Percentiles rank a stretch among this genome's conserved stretches.
These are phyloP conservation scores for Athene cunicularia DNA, from an alignment of 2,113 vertebrate species.

Conservation along the genomic window DNA sequence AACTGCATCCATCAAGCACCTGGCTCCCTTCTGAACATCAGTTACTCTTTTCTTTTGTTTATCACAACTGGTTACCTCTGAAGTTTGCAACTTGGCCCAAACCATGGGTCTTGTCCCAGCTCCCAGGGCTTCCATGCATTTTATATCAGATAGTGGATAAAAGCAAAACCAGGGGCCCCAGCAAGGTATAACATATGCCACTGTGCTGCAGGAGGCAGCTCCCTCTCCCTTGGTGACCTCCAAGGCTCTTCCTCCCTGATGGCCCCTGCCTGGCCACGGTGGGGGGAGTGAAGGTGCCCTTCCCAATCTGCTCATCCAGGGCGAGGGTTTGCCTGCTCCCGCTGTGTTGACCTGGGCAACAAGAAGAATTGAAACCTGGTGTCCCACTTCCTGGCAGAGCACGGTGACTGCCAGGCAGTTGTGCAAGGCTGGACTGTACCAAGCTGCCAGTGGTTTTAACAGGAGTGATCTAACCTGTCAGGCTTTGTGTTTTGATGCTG, in stretches of 20 bases:
- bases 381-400: not conserved
- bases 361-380: not conserved
- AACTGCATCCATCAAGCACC: not conserved
- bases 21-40: not conserved
- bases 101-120: not conserved
- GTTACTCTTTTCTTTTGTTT: not conserved
- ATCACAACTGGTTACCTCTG: not conserved
- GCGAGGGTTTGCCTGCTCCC: not conserved
- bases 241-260: not conserved
- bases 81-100: not conserved
- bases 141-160: not conserved
- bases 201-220: not conserved
- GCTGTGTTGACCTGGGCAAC: not conserved
- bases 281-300: not conserved
- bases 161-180: not conserved
- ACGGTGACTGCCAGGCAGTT: not conserved
- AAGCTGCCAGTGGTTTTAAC: not conserved
- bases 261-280: not conserved
- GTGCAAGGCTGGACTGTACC: slow-evolving; percentile 57
- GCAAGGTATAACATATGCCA: not conserved
- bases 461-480: slow-evolving; percentile 43
- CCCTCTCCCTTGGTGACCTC: not conserved
- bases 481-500: not conserved
- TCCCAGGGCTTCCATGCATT: not conserved
- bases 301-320: not conserved